Evolutionary conservation across 2,888 invertebrate genomes (phyloP).

Genomic region (Brachyopa scutellaris): DNA sequence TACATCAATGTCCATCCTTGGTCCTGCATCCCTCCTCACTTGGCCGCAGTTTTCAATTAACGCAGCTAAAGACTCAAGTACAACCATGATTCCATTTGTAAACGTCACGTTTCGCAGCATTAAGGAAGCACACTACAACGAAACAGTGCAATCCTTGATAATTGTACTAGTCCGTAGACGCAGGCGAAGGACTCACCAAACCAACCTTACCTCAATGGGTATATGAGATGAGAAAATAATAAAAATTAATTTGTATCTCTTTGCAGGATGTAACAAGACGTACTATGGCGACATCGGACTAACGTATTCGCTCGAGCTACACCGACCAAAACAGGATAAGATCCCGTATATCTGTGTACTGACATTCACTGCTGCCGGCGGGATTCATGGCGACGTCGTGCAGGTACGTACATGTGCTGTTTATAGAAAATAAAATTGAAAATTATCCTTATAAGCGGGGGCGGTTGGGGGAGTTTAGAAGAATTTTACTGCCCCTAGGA

Average conservation of each 20-base stretch:
- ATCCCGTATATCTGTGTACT: constrained; percentile 94
- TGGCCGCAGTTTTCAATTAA: constrained; percentile 49
- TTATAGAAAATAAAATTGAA: constrained; percentile 43
- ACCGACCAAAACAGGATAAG: constrained; percentile 92
- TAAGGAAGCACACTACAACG: too few relatives aligned
- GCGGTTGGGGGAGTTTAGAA: neutral
- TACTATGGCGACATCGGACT: constrained; percentile 94
- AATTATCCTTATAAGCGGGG: constrained; percentile 27
- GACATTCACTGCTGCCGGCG: constrained; percentile 92
- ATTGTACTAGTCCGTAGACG: too few relatives aligned
- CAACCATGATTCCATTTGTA: constrained; percentile 48
- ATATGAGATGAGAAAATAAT: constrained; percentile 48
- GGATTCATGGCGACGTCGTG: constrained; percentile 91
- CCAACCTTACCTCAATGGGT: constrained; percentile 20
- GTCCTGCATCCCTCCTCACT: neutral
- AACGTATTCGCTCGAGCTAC: constrained; percentile 92
- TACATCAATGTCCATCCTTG: constrained; percentile 11
- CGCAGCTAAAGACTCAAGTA: constrained; percentile 21
- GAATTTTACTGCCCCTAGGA: constrained; percentile 34
- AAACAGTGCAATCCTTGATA: too few relatives aligned
- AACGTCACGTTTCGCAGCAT: neutral
- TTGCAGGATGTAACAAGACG: constrained; percentile 89
- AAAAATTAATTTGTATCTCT: constrained; percentile 64
- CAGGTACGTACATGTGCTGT: constrained; percentile 84
- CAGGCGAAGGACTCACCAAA: too few relatives aligned